These are phyloP conservation scores for Ylistrum balloti DNA, from an alignment of 1,140 invertebrate species.

Conservation along the genomic window DNA sequence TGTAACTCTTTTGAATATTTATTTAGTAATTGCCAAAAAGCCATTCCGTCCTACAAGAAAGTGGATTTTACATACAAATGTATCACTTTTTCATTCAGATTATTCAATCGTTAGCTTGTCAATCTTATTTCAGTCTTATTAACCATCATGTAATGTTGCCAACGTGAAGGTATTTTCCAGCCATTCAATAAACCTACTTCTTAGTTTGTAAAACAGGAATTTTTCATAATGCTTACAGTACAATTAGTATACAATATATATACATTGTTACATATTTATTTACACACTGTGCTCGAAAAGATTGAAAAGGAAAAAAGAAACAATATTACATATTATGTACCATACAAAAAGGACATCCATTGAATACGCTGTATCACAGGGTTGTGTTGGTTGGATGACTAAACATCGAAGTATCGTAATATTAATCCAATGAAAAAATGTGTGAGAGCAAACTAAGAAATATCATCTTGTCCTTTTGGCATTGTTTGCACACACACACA, in stretches of 20 bases:
- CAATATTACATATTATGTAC: background rate
- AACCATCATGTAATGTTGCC: too few species aligned
- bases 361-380: background rate
- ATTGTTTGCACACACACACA: background rate
- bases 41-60: too few species aligned
- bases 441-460: background rate
- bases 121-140: too few species aligned
- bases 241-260: background rate
- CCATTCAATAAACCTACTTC: background rate
- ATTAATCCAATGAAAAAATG: background rate
- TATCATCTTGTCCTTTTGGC: background rate
- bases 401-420: background rate
- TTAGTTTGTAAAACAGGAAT: background rate
- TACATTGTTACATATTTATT: background rate
- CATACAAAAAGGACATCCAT: background rate
- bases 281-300: too few species aligned
- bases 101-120: too few species aligned
- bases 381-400: background rate
- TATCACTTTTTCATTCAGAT: too few species aligned
- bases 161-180: too few species aligned
- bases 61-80: too few species aligned
- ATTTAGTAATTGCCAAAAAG: too few species aligned
- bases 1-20: too few species aligned
- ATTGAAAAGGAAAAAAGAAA: too few species aligned
- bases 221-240: background rate